These are phyloP conservation scores for Clunio marinus DNA, from an alignment of 2,888 invertebrate genomes.

Conservation along the genomic window DNA sequence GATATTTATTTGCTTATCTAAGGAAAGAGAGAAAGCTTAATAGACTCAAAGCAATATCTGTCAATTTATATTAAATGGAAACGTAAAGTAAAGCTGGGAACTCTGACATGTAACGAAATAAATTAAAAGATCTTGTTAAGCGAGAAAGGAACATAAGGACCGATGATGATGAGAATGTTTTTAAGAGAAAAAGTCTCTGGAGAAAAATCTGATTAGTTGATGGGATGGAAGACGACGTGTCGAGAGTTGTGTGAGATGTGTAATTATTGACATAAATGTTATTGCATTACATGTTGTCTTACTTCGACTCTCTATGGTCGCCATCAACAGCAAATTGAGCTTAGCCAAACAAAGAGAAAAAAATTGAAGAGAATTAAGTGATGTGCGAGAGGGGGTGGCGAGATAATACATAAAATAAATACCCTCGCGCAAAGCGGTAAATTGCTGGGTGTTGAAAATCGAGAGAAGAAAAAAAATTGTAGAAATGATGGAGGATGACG, in stretches of 20 bases:
- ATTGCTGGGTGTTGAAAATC: constrained; percentile 35
- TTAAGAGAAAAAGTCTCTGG: constrained; percentile 9
- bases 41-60: constrained; percentile 3
- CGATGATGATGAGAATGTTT: too few species aligned
- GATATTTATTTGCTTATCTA: neutral
- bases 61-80: neutral
- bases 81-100: neutral
- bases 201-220: constrained; percentile 28
- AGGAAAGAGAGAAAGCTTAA: too few species aligned
- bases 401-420: constrained; percentile 1
- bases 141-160: neutral
- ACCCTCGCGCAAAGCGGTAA: constrained; percentile 15
- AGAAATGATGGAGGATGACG: neutral
- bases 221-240: constrained; percentile 2
- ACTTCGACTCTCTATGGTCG: neutral
- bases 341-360: neutral
- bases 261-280: constrained; percentile 9
- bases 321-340: neutral
- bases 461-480: too few species aligned
- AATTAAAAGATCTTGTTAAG: constrained; percentile 2
- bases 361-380: too few species aligned
- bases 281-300: constrained; percentile 4
- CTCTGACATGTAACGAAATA: neutral
- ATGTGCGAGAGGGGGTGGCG: constrained; percentile 28
- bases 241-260: neutral